These are phyloP conservation scores for Thyatira batis DNA, from an alignment of 2,888 invertebrate species.

Conservation along the genomic window DNA sequence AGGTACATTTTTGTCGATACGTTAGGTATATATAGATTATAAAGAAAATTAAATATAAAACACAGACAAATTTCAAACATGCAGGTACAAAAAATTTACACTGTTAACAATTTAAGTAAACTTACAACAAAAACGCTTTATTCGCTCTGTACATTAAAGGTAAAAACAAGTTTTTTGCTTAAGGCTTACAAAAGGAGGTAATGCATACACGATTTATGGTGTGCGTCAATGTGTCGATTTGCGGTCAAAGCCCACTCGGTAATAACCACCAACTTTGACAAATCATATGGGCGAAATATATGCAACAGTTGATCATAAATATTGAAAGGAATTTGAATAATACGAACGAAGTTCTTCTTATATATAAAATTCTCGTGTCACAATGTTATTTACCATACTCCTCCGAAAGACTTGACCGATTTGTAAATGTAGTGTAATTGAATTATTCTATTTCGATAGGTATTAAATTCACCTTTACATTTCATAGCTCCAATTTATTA, in stretches of 20 bases:
- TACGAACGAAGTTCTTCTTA: no score
- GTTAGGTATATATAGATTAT: neutral
- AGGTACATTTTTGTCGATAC: neutral
- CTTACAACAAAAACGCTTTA: neutral
- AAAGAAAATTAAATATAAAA: neutral
- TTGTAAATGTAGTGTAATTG: no score
- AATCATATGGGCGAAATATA: neutral
- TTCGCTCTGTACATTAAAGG: neutral
- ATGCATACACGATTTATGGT: conserved; percentile 1
- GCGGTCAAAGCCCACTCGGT: neutral
- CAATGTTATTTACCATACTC: no score
- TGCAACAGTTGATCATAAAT: neutral
- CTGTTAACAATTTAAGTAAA: neutral
- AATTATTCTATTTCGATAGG: no score
- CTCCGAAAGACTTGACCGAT: no score
- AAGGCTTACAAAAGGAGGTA: conserved; percentile 5
- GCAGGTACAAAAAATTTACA: no score
- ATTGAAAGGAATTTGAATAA: neutral
- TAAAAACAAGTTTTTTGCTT: conserved; percentile 8
- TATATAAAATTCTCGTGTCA: no score
- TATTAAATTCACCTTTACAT: no score
- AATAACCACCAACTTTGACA: neutral
- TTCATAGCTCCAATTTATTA: neutral
- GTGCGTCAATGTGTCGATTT: neutral
- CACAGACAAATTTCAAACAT: neutral